These are phyloP conservation scores for Dorcus hopei DNA, from an alignment of 2,888 invertebrate species.

Conservation along the genomic window DNA sequence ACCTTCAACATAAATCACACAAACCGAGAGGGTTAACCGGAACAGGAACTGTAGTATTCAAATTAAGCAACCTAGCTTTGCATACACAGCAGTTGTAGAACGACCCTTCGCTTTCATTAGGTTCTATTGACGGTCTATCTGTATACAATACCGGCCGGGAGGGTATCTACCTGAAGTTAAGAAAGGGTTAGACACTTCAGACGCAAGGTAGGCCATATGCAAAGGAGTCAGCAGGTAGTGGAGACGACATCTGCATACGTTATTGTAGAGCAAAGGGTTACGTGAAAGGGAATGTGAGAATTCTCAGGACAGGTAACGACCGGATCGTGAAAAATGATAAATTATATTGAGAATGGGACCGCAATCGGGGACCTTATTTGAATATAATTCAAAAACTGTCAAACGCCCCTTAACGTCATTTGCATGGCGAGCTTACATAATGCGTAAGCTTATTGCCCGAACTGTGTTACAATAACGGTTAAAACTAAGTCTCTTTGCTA, in stretches of 20 bases:
- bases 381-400: constrained; percentile 49
- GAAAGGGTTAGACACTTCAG: constrained; percentile 32
- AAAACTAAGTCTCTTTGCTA: constrained; percentile 16
- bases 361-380: constrained; percentile 41
- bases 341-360: constrained; percentile 39
- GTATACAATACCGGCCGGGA: constrained; percentile 26
- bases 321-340: constrained; percentile 45
- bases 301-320: constrained; percentile 40
- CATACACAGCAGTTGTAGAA: constrained; percentile 30
- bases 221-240: constrained; percentile 46
- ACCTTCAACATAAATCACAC: constrained; percentile 35
- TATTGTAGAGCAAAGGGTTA: constrained; percentile 16
- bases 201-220: constrained; percentile 39
- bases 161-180: constrained; percentile 30
- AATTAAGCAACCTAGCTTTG: constrained; percentile 30
- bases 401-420: constrained; percentile 45
- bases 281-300: constrained; percentile 18
- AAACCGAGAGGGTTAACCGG: constrained; percentile 34
- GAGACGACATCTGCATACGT: constrained; percentile 42
- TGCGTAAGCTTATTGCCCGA: constrained; percentile 6
- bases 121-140: constrained; percentile 31
- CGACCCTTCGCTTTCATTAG: constrained; percentile 32
- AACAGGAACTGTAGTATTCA: constrained; percentile 34
- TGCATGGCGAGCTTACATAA: constrained; percentile 38
- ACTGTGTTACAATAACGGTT: constrained; percentile 12